phyloP scores from a whole-genome alignment of 2,888 invertebrate species.

The Dynastes hyllus region DNA sequence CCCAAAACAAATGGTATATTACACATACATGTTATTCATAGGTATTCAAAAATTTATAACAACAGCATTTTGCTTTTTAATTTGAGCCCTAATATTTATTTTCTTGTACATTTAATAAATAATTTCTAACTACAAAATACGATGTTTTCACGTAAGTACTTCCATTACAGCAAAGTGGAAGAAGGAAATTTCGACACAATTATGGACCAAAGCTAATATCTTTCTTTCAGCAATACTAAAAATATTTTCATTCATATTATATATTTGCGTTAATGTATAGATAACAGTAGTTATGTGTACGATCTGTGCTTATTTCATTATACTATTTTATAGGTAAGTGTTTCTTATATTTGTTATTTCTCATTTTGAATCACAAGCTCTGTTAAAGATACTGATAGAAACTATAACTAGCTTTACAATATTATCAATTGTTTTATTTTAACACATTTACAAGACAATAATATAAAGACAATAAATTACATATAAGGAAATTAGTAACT shows the following conservation, averaged over 20 bases:
- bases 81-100: conserved; percentile 45
- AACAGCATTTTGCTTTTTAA: conserved; percentile 43
- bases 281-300: conserved; percentile 38
- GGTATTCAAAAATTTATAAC: conserved; percentile 39
- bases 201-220: conserved; percentile 24
- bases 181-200: background rate
- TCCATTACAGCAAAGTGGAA: conserved; percentile 27
- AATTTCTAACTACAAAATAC: conserved; percentile 44
- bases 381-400: conserved; percentile 46
- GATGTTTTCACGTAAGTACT: conserved; percentile 34
- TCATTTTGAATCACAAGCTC: conserved; percentile 41
- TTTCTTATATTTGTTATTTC: conserved; percentile 40
- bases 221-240: conserved; percentile 25
- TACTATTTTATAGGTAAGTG: conserved; percentile 30
- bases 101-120: conserved; percentile 46
- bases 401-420: conserved; percentile 52
- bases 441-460: conserved; percentile 48
- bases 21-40: conserved; percentile 34
- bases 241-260: conserved; percentile 28
- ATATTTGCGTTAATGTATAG: conserved; percentile 41
- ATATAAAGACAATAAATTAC: conserved; percentile 47
- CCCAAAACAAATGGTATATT: conserved; percentile 49
- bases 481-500: conserved; percentile 43
- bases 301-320: conserved; percentile 40
- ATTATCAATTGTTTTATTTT: conserved; percentile 43